Evolutionary conservation across 2,888 invertebrate genomes (phyloP).

Genomic region (Trissolcus brochymenae): DNA sequence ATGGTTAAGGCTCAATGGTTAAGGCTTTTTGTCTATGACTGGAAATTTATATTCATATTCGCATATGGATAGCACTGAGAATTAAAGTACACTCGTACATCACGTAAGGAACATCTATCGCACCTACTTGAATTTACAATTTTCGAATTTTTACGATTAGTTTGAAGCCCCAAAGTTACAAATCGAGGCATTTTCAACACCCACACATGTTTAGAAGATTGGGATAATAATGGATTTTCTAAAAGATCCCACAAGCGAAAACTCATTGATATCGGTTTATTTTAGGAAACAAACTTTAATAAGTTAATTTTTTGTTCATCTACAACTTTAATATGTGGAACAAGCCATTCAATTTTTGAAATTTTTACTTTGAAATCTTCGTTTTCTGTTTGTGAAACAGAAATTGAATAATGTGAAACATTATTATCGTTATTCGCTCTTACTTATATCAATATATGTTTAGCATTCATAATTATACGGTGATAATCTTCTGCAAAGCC

Average conservation of each 20-base stretch:
- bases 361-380: slow-evolving; percentile 22
- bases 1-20: slow-evolving; percentile 16
- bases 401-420: no score
- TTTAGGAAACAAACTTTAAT: slow-evolving; percentile 16
- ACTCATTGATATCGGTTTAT: slow-evolving; percentile 19
- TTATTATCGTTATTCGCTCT: slow-evolving; percentile 6
- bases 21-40: slow-evolving; percentile 1
- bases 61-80: neutral
- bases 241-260: slow-evolving; percentile 15
- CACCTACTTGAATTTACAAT: no score
- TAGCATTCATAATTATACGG: slow-evolving; percentile 7
- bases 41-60: slow-evolving; percentile 13
- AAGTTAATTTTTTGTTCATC: slow-evolving; percentile 16
- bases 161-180: no score
- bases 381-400: slow-evolving; percentile 6
- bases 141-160: no score
- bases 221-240: slow-evolving; percentile 6
- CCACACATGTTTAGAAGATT: neutral
- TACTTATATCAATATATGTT: slow-evolving; percentile 2
- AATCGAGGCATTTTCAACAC: no score
- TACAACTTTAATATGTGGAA: slow-evolving; percentile 7
- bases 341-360: slow-evolving; percentile 21
- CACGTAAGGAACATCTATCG: no score
- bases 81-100: no score
- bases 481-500: slow-evolving; percentile 20